Evolutionary conservation across 2,797 vertebrate species (phyloP), one percentile per base, ranked within the genome.

Genomic region (Anguilla megastoma): DNA sequence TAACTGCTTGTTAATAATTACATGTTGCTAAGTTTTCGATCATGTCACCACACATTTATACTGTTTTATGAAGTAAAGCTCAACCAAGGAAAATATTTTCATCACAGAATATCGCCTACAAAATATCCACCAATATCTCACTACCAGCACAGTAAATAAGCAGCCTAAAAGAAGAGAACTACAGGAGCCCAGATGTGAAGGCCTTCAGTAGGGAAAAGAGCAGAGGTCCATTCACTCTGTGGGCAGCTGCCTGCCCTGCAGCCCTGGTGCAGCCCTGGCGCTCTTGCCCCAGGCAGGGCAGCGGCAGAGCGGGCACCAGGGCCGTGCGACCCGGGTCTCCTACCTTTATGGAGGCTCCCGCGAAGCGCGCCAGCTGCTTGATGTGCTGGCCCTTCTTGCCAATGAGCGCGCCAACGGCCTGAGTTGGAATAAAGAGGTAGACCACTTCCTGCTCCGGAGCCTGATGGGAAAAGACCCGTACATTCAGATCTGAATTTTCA

Each of bases 361-460:
- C 98, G 3, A 98, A 99, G 88, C 97, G 96, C n/a, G 98, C 98
- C 79, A 99, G 96, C 91, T 99, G 97, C 92, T 98, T 99, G 94
- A 99, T 99, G 92, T 99, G 98, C 85, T 98, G 97, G 45, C 98
- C 98, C 92, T 99, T 99, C 94, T 98, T 99, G 87, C 98, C 98
- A 0, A 99, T 99, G 93, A 99, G 96, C 92, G 98, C 98, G 14
- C 98, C 98, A 84, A 99, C 98, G 0, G 98, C 97, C 95, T 98
- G 97, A 30, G 97, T 98, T 3, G 98, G 98, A 95, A 99, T 98
- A 95, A 98, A 99, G 94, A 99, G 95, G 92, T 97, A 98, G 94
- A 97, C 98, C 0, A 98, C 97, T 94, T 99, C 98, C 95, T 98
- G 98, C 93, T 98, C 98, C 0, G 96, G 96, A 92, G 95, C 92